phyloP scores from a whole-genome alignment of 2,797 vertebrate species.

The Lagocephalus sceleratus region DNA sequence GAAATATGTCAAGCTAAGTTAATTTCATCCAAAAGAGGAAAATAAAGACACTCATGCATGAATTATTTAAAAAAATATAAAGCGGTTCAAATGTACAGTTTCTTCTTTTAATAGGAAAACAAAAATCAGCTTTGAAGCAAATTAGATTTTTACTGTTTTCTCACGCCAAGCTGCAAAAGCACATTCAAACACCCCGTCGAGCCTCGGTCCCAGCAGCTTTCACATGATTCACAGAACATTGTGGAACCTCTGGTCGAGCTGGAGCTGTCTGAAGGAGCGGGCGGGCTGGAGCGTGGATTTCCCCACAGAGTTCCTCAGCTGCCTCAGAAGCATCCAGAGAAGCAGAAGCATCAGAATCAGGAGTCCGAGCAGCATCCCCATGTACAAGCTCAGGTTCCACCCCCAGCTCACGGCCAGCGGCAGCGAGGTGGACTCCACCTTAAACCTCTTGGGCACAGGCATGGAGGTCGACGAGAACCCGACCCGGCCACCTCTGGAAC shows the following conservation, averaged over 20 bases:
- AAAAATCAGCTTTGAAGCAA: too few relatives aligned
- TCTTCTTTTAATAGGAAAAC: too few relatives aligned
- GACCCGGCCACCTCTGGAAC: conserved; percentile 12
- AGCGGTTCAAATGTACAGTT: too few relatives aligned
- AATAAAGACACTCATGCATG: conserved; percentile 14
- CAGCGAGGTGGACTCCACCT: conserved; percentile 77
- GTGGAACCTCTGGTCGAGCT: conserved; percentile 66
- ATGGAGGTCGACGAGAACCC: conserved; percentile 51
- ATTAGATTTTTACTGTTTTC: conserved; percentile 7
- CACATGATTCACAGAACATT: conserved; percentile 61
- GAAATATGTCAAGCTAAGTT: conserved; percentile 21
- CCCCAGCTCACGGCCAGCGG: conserved; percentile 82
- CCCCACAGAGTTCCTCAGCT: conserved; percentile 85
- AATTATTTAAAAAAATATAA: too few relatives aligned
- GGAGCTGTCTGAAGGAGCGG: conserved; percentile 79
- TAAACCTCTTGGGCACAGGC: conserved; percentile 76
- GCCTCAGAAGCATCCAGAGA: conserved; percentile 86
- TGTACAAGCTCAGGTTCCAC: conserved; percentile 85
- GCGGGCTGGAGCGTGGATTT: conserved; percentile 70
- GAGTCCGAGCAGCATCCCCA: conserved; percentile 82
- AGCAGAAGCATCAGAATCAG: conserved; percentile 82
- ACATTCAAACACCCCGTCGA: conserved; percentile 35
- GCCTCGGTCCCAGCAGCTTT: conserved; percentile 31
- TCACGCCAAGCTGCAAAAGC: conserved; percentile 45
- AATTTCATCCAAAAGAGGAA: conserved; percentile 9